Evolutionary conservation across 2,888 invertebrate genomes (phyloP), one percentile per base, ranked within the genome.

Genomic region (Automeris io): DNA sequence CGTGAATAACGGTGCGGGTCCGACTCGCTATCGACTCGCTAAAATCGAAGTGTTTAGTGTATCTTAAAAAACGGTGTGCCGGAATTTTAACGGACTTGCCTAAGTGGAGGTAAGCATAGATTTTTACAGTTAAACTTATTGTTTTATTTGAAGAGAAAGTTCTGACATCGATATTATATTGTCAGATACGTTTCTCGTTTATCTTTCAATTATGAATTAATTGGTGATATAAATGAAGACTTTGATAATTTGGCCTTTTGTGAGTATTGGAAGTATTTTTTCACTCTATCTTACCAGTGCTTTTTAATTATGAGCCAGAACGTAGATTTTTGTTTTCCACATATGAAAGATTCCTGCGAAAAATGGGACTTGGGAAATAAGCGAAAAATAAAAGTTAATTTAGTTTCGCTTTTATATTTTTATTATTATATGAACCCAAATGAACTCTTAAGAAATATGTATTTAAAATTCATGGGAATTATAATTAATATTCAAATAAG

Each of bases 31-130:
- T 81, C 77, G 76, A 74, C 72, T 80, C 69, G 80, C 77, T 79
- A 80, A 83, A 75, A 79, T 77, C 79, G 62, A 77, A 82, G 82
- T 83, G 82, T 74, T 39, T 77, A 75, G 83, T 83, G 83, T 75
- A 61, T 73, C 60, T 77, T 69, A 70, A 67, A 51, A 70, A 73
- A 65, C 70, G 65, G 74, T 81, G 79, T 75, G 70, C 73, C 71
- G 77, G 82, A 82, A 80, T 82, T 77, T 86, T 78, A 80, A 81
- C 83, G 85, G 85, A 85, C 72, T 83, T 80, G 77, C 70, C 77
- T 73, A 71, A 78, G 72, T 66, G 64, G 57, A 85, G 83, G 85
- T 86, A 83, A 83, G 81, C 69, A 63, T 72, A 75, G 70, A 78
- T 78, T 68, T 82, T 79, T 78, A 83, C 85, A 79, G 85, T 82